Evolutionary conservation across 2,888 invertebrate genomes (phyloP), one percentile per base, ranked within the genome.

Genomic region (Coenonympha glycerion): DNA sequence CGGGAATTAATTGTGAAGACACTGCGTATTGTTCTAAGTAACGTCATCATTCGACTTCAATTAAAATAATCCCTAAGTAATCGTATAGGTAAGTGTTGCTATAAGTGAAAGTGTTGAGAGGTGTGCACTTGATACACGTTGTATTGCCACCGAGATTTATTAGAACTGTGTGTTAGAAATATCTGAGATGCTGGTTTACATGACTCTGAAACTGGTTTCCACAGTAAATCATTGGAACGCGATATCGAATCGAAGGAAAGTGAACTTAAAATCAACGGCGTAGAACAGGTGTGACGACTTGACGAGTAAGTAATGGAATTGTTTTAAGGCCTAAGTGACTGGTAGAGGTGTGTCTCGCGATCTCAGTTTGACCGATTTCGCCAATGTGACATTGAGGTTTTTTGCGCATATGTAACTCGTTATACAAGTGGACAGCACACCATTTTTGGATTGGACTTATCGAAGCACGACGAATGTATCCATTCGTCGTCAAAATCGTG

Each of bases 1-100:
- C 81, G 76, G 11, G 75, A 52, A 60, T 68, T 76, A 49, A 68
- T 57, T 44, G 71, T 60, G 15, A 60, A 52, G 5, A 56, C 46
- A 62, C 64, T 67, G 57, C 70, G 72, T 42, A 79, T 59, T 64
- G 73, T 78, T 52, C 69, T 74, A 39, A 83, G 58, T 59, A 83
- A 68, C 66, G 76, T 76, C 64, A 66, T 78, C 22, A 9, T 47
- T 16, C 16, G 6, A 15, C n/a, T 9, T n/a, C 18, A 30, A 30
- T 9, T 18, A 11, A 42, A 30, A 31, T 37, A 9, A 28, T n/a
- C n/a, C n/a, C n/a, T n/a, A n/a, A n/a, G n/a, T n/a, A n/a, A n/a
- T n/a, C n/a, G n/a, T n/a, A n/a, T n/a, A n/a, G n/a, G n/a, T n/a
- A n/a, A n/a, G n/a, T n/a, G n/a, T n/a, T 6, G 15, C 5, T 40